Evolutionary conservation across 1,140 invertebrate genomes (phyloP), one percentile per base, ranked within the genome.

Genomic region (Atta colombica): DNA sequence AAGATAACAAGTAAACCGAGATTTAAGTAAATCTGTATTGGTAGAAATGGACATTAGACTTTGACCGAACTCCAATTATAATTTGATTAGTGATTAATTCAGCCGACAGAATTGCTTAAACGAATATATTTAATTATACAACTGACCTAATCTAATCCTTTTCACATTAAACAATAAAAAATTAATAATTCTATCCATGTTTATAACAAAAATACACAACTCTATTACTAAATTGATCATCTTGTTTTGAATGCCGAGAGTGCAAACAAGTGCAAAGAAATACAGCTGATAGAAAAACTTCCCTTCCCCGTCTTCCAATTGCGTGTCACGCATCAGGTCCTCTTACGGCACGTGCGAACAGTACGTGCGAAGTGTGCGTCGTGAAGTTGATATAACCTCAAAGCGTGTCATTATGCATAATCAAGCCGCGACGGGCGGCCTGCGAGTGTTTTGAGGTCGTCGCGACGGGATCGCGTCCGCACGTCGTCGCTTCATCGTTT

Each of bases 321-420:
- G 39, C 39, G 39, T 51, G 49, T 55, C 53, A 7, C 39, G 18
- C 0, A 5, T 21, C 35, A 39, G 35, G 89, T 90, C 87, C 89
- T 91, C 90, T 91, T 88, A 86, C 90, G 90, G 89, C 81, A 90
- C 88, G 89, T 90, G 89, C 55, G 28, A 55, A 49, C 61, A 90
- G 86, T 77, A 90, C 72, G 16, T 68, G 35, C 58, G 63, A 77
- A 45, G 61, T 84, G 61, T 75, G 86, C 53, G 69, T 53, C 35
- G 80, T 8, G 69, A 71, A 77, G 58, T 88, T 71, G 31, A 85
- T 75, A 85, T 91, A 91, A 89, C 90, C 90, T 87, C 60, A 85
- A 91, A 80, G 55, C 78, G 39, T 66, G 28, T 45, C 89, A 85
- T 87, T 89, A 91, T 91, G 90, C 77, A 87, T 63, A 81, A 89